These are phyloP conservation scores for Patella ulyssiponensis DNA, from an alignment of 2,888 invertebrate genomes.

Conservation along the genomic window DNA sequence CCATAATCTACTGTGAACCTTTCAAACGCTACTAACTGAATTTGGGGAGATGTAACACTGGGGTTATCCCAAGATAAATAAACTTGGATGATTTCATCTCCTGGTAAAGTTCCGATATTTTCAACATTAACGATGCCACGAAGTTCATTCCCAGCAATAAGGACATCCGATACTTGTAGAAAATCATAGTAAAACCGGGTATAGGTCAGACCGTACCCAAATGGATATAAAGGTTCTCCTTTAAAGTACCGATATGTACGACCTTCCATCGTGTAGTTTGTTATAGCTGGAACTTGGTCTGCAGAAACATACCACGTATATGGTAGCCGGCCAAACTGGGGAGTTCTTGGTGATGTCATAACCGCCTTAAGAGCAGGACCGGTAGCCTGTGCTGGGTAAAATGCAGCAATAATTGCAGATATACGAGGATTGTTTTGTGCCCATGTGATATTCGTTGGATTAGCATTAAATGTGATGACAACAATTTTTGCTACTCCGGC, in stretches of 20 bases:
- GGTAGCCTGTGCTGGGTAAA: slow-evolving; percentile 64
- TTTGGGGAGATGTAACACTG: slow-evolving; percentile 47
- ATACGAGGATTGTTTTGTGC: slow-evolving; percentile 50
- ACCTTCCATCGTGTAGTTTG: slow-evolving; percentile 53
- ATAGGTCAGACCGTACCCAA: slow-evolving; percentile 60
- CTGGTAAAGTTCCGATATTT: slow-evolving; percentile 52
- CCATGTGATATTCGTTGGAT: slow-evolving; percentile 65
- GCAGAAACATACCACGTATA: slow-evolving; percentile 60
- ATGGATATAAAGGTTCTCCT: slow-evolving; percentile 57
- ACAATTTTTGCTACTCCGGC: slow-evolving; percentile 32
- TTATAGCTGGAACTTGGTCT: slow-evolving; percentile 46
- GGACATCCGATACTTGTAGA: slow-evolving; percentile 33
- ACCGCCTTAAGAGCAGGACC: slow-evolving; percentile 59
- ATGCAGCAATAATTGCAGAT: slow-evolving; percentile 52
- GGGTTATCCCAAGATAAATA: slow-evolving; percentile 60
- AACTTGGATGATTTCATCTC: slow-evolving; percentile 62
- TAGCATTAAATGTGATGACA: slow-evolving; percentile 63
- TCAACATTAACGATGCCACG: slow-evolving; percentile 46
- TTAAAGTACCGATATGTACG: slow-evolving; percentile 60
- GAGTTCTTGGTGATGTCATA: slow-evolving; percentile 44
- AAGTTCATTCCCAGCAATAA: slow-evolving; percentile 50
- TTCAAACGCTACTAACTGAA: slow-evolving; percentile 56
- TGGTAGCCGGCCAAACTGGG: slow-evolving; percentile 63
- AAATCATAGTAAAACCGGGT: slow-evolving; percentile 44
- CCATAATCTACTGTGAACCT: slow-evolving; percentile 39